These are phyloP conservation scores for Brachymystax lenok DNA, from an alignment of 2,797 vertebrate genomes.

Conservation along the genomic window DNA sequence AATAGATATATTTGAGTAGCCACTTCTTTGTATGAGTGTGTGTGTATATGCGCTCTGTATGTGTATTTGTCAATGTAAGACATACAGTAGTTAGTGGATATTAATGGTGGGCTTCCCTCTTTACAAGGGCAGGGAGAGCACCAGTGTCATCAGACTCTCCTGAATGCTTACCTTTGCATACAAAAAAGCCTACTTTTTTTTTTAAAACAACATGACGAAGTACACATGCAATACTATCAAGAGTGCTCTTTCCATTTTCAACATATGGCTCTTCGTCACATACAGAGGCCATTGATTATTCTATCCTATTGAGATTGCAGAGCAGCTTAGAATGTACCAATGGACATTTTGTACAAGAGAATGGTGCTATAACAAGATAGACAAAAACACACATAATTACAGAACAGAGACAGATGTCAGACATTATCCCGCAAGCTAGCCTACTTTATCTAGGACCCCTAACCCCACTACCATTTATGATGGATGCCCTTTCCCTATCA, in stretches of 20 bases:
- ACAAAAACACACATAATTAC: neutral
- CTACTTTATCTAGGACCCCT: constrained; percentile 33
- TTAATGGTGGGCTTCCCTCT: no score
- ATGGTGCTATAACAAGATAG: neutral
- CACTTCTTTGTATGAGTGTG: constrained; percentile 28
- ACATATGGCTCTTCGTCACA: neutral
- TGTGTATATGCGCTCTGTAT: constrained; percentile 16
- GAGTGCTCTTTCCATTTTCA: no score
- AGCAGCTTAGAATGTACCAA: neutral
- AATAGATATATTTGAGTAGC: constrained; percentile 65
- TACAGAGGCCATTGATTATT: neutral
- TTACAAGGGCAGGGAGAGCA: constrained; percentile 16
- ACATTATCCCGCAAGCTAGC: neutral
- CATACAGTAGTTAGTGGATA: neutral
- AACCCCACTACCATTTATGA: constrained; percentile 50
- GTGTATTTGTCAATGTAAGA: constrained; percentile 22
- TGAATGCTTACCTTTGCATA: no score
- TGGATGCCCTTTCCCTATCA: constrained; percentile 69
- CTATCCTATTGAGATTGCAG: neutral
- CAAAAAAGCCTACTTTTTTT: no score
- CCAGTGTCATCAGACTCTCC: constrained; percentile 7
- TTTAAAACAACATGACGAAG: no score
- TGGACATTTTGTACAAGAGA: neutral
- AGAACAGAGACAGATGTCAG: neutral
- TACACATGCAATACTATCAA: no score